Evolutionary conservation across 1,140 invertebrate genomes (phyloP).

Genomic region (Tyrophagus putrescentiae): DNA sequence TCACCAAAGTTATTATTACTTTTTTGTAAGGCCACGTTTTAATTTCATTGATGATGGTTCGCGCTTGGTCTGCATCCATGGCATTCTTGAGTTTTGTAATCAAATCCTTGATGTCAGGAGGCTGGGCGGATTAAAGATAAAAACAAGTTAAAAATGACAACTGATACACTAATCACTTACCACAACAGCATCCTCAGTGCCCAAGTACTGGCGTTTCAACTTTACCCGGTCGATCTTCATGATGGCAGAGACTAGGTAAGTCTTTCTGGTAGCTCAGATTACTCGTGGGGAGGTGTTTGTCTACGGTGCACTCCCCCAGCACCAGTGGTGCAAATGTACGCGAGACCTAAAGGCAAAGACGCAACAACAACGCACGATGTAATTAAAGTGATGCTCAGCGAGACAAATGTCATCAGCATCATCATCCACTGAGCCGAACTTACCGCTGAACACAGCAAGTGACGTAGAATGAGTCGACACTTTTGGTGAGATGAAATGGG

Average conservation of each 20-base stretch:
- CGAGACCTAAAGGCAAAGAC: too few species aligned
- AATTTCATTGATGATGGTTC: not conserved
- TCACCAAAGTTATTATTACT: not conserved
- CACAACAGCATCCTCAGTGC: not conserved
- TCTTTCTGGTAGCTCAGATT: too few species aligned
- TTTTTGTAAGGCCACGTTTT: not conserved
- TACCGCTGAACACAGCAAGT: too few species aligned
- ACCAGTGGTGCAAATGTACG: too few species aligned
- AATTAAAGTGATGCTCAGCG: too few species aligned
- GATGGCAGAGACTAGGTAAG: not conserved
- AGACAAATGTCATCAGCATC: too few species aligned
- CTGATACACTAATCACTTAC: not conserved
- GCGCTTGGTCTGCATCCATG: not conserved
- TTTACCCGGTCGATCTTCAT: conserved; percentile 3
- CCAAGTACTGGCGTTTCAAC: not conserved
- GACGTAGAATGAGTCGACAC: too few species aligned
- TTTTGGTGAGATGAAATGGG: too few species aligned
- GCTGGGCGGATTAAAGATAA: not conserved
- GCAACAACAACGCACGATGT: too few species aligned
- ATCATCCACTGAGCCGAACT: too few species aligned
- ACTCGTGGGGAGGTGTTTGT: too few species aligned
- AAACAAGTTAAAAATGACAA: not conserved
- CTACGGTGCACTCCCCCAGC: too few species aligned
- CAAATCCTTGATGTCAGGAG: not conserved
- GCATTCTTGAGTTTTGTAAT: not conserved